A percentile compares a stretch with the other conserved stretches of the same genome.
Conservation (phyloP, 2,797 vertebrate genomes). For the Oreochromis mossambicus region DNA sequence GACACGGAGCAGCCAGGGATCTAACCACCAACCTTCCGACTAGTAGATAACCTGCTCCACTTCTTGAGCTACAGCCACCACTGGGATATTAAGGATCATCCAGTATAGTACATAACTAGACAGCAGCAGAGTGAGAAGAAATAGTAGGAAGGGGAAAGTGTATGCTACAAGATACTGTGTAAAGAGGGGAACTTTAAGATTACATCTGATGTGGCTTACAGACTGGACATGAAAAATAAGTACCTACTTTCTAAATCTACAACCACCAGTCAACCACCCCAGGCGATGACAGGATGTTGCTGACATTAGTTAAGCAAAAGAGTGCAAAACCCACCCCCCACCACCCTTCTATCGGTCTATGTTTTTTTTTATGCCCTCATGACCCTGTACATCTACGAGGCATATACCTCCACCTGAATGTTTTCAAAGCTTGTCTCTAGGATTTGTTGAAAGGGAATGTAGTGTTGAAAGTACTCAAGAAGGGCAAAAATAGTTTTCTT, state of each 20-base stretch:
- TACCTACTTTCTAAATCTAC: neutral
- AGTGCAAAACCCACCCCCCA: neutral
- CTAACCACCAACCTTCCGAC: neutral
- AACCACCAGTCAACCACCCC: neutral
- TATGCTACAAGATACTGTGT: neutral
- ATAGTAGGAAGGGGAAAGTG: neutral
- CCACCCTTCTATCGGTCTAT: accelerated
- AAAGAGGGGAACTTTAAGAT: neutral
- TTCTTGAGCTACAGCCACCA: neutral
- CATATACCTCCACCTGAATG: neutral
- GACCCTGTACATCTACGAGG: neutral
- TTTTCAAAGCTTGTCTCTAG: neutral
- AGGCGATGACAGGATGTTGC: accelerated
- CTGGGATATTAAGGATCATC: neutral
- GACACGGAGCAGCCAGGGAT: neutral
- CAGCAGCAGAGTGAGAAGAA: neutral
- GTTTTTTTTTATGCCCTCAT: neutral
- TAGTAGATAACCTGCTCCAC: neutral
- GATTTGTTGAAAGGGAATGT: neutral
- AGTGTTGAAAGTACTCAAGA: neutral
- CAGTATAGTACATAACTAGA: neutral
- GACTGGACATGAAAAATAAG: neutral
- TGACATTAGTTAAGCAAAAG: neutral
- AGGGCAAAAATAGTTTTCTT: neutral
- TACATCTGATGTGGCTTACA: neutral